Evolutionary conservation across 2,797 vertebrate genomes (phyloP).

Genomic region (Monodelphis domestica): DNA sequence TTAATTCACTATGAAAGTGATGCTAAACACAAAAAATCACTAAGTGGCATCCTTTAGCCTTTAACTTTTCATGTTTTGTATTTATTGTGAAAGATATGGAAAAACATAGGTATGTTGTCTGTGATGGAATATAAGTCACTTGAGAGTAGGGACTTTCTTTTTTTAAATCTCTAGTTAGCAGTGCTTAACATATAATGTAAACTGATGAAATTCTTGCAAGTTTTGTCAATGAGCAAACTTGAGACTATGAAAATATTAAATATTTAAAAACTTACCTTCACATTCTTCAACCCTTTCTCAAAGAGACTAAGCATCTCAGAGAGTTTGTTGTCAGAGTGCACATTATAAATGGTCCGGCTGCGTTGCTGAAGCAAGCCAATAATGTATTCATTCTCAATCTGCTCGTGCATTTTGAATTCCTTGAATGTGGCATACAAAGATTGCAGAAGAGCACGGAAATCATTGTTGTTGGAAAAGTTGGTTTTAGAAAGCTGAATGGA

Average conservation of each 20-base stretch:
- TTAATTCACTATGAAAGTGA: not conserved
- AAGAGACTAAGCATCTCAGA: conserved; percentile 98
- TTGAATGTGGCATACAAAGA: conserved; percentile 98
- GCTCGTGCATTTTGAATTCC: conserved; percentile 99
- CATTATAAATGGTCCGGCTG: conserved; percentile 95
- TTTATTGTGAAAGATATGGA: not conserved
- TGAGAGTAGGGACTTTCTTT: not conserved
- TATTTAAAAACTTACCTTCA: conserved; percentile 89
- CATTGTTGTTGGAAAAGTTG: conserved; percentile 99
- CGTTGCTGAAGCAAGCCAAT: conserved; percentile 96
- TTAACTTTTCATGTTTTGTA: not conserved
- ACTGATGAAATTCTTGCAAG: not conserved
- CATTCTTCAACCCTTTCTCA: conserved; percentile 95
- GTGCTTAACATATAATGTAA: too few relatives aligned
- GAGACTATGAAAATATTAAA: conserved; percentile 19
- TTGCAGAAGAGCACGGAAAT: conserved; percentile 96
- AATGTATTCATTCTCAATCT: conserved; percentile 99
- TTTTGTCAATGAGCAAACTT: conserved; percentile 18
- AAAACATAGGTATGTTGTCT: not conserved
- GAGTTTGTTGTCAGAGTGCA: conserved; percentile 98
- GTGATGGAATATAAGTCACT: not conserved
- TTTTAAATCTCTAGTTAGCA: not conserved
- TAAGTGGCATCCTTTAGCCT: not conserved
- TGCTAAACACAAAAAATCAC: not conserved
- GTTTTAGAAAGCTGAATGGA: conserved; percentile 94